Evolutionary conservation across 2,888 invertebrate species (phyloP), one percentile per base, ranked within the genome.

Genomic region (Dynastes tityus): DNA sequence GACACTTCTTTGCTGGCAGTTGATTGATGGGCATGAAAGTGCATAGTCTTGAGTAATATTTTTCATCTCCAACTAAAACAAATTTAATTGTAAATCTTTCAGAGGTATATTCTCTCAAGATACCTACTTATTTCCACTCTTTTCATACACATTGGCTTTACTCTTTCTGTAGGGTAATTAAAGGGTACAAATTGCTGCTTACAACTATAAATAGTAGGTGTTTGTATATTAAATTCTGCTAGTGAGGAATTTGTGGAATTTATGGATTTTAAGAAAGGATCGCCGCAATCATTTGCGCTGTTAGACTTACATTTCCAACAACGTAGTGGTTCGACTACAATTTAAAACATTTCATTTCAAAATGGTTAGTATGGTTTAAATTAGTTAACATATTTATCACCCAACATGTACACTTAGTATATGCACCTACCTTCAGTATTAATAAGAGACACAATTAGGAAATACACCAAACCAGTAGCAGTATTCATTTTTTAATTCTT

Each of bases 281-380:
- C 55, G 6, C 16, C 27, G 1, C 55, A 58, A 22, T 58, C 22
- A 6, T 22, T 58, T 16, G 16, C 55, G 55, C 22, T 58, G 16
- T 8, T 58, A 8, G 55, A 58, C 22, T 22, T 16, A 58, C 55
- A 58, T 58, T n/a, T 58, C 55, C 55, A 58, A 58, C 55, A 58
- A 22, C 55, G 16, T 58, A 58, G n/a, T 58, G 55, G 8, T 58
- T 58, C 27, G 9, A 22, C 55, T 58, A 58, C 2, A 3, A 22
- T 58, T 58, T 4, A 16, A 55, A 53, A 32, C 32, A 4, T 32
- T 32, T 53, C 16, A n/a, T 16, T 6, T 55, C 16, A n/a, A 16
- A 55, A 55, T n/a, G 37, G 6, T 37, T 37, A 37, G 6, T 37
- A 37, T 37, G 37, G 6, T 37, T 5, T 37, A 37, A 22, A 22